These are phyloP conservation scores for Himalopsyche tibetana DNA, from an alignment of 2,888 invertebrate genomes.

Conservation along the genomic window DNA sequence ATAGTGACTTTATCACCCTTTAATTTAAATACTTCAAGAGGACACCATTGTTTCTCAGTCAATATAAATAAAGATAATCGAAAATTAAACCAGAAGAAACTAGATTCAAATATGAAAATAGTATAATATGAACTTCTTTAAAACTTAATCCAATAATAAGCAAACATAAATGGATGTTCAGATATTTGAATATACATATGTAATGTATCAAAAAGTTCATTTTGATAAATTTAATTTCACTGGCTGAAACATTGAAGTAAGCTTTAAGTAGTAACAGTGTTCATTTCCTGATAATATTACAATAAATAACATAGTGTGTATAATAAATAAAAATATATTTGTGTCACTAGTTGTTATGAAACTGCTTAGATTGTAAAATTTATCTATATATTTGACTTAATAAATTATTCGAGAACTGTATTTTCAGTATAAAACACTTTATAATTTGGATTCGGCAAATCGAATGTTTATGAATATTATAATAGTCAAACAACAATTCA, in stretches of 20 bases:
- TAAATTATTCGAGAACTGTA: no score
- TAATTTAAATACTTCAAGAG: background rate
- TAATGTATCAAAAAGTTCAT: background rate
- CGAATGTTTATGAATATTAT: background rate
- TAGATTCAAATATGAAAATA: no score
- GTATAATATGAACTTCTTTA: no score
- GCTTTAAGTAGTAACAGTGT: background rate
- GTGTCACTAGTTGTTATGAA: background rate
- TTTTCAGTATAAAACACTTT: no score
- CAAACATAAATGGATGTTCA: no score
- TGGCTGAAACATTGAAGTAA: background rate
- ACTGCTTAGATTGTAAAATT: background rate
- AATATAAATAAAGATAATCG: background rate
- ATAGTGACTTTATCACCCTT: background rate
- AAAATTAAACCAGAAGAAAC: no score
- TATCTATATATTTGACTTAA: no score
- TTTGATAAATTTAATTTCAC: background rate
- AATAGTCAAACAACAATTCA: background rate
- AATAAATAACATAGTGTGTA: conserved; percentile 3
- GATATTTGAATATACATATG: background rate
- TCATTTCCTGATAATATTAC: background rate
- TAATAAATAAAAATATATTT: conserved; percentile 12
- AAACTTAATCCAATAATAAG: no score
- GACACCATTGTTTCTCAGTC: background rate
- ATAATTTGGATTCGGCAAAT: no score